phyloP scores from a whole-genome alignment of 1,140 invertebrate species.

The Drosophila tristis region DNA sequence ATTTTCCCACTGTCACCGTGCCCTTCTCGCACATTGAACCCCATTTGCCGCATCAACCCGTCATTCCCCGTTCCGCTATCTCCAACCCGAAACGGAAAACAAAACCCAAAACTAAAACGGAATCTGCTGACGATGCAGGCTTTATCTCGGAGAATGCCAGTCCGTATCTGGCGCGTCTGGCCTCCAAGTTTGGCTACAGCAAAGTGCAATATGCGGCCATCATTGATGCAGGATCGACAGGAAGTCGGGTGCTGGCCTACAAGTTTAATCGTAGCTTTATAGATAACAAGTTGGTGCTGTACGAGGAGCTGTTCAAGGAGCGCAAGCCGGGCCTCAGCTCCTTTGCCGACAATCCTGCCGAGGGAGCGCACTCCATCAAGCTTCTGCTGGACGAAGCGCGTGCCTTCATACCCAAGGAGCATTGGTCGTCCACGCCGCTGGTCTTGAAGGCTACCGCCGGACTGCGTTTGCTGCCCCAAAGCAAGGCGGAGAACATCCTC shows the following conservation, averaged over 20 bases:
- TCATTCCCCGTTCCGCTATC: background rate
- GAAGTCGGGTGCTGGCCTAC: constrained; percentile 95
- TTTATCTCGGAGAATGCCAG: constrained; percentile 81
- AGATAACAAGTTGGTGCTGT: constrained; percentile 89
- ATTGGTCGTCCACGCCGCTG: constrained; percentile 91
- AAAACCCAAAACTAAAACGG: background rate
- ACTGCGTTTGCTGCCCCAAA: constrained; percentile 90
- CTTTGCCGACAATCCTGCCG: constrained; percentile 91
- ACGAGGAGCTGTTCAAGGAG: constrained; percentile 93
- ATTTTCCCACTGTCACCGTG: constrained; percentile 57
- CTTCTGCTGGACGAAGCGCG: constrained; percentile 91
- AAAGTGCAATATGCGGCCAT: constrained; percentile 94
- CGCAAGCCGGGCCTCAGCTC: constrained; percentile 95
- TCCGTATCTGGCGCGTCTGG: constrained; percentile 87
- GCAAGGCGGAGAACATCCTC: constrained; percentile 91
- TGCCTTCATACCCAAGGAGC: constrained; percentile 89
- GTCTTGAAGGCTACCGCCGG: constrained; percentile 96
- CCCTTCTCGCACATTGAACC: constrained; percentile 45
- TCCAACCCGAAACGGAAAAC: constrained; percentile 25
- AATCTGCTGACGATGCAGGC: constrained; percentile 46
- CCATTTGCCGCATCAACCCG: constrained; percentile 24
- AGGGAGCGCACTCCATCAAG: constrained; percentile 90
- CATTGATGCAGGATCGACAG: constrained; percentile 98
- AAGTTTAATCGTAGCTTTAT: constrained; percentile 91
- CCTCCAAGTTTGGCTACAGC: constrained; percentile 88